Percentiles rank a stretch among this genome's conserved stretches.
Conservation (phyloP, 2,797 vertebrate genomes). For the Paedocypris micromegethes region DNA sequence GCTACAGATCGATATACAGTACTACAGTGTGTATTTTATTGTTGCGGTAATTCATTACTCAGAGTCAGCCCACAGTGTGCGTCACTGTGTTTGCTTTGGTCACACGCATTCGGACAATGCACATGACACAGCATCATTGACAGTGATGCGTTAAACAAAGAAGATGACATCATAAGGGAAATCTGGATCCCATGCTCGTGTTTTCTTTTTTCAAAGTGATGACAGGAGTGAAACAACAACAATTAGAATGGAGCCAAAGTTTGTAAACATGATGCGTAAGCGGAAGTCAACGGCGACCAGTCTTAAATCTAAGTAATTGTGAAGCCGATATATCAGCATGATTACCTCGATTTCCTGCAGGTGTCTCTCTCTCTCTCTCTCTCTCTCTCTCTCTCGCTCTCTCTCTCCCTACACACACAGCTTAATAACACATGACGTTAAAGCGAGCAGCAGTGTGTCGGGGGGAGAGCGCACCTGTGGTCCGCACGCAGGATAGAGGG, state of each 20-base stretch:
- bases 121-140: slow-evolving; percentile 39
- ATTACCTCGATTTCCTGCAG: too few species aligned
- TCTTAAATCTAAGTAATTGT: too few species aligned
- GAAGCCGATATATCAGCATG: too few species aligned
- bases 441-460: not conserved
- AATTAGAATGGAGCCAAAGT: slow-evolving; percentile 44
- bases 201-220: slow-evolving; percentile 39
- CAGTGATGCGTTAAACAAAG: slow-evolving; percentile 37
- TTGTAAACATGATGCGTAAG: slow-evolving; percentile 40
- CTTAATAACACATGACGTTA: too few species aligned
- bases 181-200: slow-evolving; percentile 32
- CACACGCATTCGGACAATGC: slow-evolving; percentile 34
- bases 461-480: slow-evolving; percentile 35
- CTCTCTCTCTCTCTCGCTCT: too few species aligned
- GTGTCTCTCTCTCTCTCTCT: too few species aligned
- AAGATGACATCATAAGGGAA: slow-evolving; percentile 49
- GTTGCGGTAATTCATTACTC: not conserved
- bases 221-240: slow-evolving; percentile 43
- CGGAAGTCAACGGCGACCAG: slow-evolving; percentile 11
- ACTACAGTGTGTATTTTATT: not conserved
- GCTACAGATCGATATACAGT: slow-evolving; percentile 6
- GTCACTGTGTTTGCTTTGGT: slow-evolving; percentile 5
- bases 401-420: too few species aligned
- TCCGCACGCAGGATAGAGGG: slow-evolving; percentile 43
- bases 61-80: not conserved